Evolutionary conservation across 37 sponge, comb jelly and placozoan genomes (phyloP).

Genomic region (Aphrocallistes beatrix): DNA sequence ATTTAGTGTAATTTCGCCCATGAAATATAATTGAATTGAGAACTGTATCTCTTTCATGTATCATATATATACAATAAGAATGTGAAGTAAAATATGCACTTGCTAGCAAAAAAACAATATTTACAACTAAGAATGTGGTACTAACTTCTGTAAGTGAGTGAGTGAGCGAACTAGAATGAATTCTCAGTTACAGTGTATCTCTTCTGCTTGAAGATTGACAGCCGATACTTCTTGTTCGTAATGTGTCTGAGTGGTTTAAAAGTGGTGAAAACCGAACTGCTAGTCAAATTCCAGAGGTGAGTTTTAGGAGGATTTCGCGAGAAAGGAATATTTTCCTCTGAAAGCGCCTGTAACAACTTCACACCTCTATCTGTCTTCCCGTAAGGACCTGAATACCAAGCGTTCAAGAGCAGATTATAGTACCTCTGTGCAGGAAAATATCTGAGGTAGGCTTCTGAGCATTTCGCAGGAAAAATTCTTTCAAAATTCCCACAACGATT

Average conservation of each 20-base stretch:
- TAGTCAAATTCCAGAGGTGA: background rate
- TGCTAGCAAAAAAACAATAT: too few species aligned
- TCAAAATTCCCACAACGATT: constrained; percentile 60
- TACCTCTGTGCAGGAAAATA: constrained; percentile 75
- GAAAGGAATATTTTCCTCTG: background rate
- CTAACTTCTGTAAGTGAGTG: too few species aligned
- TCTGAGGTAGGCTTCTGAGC: constrained; percentile 28
- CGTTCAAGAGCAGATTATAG: constrained; percentile 59
- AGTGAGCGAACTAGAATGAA: too few species aligned
- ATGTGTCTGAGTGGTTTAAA: background rate
- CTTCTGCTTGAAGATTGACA: background rate
- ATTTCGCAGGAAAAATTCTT: constrained; percentile 47
- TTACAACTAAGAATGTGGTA: too few species aligned
- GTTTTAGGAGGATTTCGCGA: background rate
- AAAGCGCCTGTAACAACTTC: background rate
- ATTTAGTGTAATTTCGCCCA: too few species aligned
- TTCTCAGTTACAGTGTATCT: too few species aligned
- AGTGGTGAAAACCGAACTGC: background rate
- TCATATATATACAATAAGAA: too few species aligned
- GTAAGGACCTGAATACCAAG: constrained; percentile 43
- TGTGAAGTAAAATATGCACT: too few species aligned
- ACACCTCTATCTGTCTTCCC: constrained; percentile 33
- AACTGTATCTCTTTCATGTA: too few species aligned
- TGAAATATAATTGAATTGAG: too few species aligned
- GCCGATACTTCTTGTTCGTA: background rate